Base-by-base conservation (phyloP, 2,113 vertebrate species). In the Anseranas semipalmata region DNA sequence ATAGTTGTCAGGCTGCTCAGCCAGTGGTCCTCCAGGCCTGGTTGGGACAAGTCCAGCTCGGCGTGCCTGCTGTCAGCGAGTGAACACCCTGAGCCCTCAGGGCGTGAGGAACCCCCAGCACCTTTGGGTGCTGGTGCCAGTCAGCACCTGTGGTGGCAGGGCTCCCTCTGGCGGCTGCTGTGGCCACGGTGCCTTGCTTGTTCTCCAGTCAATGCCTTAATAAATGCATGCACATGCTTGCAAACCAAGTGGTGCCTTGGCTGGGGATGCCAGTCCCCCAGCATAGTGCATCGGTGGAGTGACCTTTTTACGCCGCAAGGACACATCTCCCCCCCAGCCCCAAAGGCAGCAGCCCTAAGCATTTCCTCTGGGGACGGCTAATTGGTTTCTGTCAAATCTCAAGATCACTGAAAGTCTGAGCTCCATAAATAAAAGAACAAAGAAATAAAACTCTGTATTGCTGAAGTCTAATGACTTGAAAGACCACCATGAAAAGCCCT, bases 21-120 rank as follows among this genome's bases (percentile, higher is more conserved):
- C 18, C 74, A 2, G 39, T 0, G 15, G 15, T 71, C 27, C 82
- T 70, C 39, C 37, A 8, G 2, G 30, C 18, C 45, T 15, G 41
- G 30, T 27, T 48, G 39, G 37, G 46, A 9, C 6, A 0, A 1
- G 4, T 30, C 25, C 8, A 13, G 35, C 75, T n/a, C 16, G 0
- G 19, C 71, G 5, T 1, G 5, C 10, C 75, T 24, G 33, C 2
- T 30, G 39, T 50, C 77, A 25, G 24, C 5, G 3, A 37, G 50
- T 5, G 32, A 79, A 9, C 33, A 10, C n/a, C 66, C 46, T 21
- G 45, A 66, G 59, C 58, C 58, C n/a, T 7, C 0, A 11, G 21
- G 12, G 37, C 35, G 19, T 6, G 35, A 32, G 3, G n/a, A 22
- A 18, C 50, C 43, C 16, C 16, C 50, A n/a, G 58, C 60, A 15